Evolutionary conservation across 1,140 invertebrate species (phyloP), one percentile per base, ranked within the genome.

Genomic region (Thaumatotibia leucotreta): DNA sequence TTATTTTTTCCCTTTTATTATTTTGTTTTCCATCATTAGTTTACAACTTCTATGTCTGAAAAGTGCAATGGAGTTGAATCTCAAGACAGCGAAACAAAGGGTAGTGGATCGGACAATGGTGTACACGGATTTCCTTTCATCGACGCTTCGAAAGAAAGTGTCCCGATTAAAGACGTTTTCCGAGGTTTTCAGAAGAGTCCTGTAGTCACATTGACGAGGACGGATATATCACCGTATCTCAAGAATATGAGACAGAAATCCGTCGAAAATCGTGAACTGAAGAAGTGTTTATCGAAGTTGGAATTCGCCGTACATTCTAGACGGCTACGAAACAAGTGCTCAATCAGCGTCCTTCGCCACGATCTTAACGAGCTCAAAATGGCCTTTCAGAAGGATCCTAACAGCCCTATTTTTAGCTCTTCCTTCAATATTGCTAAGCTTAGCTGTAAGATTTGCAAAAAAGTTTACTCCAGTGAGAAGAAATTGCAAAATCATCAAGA

Each of bases 371-470:
- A 72, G 52, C 65, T 84, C 8, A 78, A 75, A 75, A 14, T 61
- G 64, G 10, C 29, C 73, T n/a, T 20, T 62, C 2, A 73, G 54
- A 5, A 73, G 54, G 61, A 64, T 0, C 50, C 24, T 49, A 2
- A 49, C 11, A 27, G 61, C 63, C 50, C 50, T 4, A 68, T 66
- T 8, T 75, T 69, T 10, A 65, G 50, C 14, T 23, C 58, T 14
- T 64, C 70, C 5, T 45, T 63, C 33, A 68, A 23, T 1, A 75
- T 75, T 65, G 52, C 73, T 4, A 71, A 58, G n/a, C 24, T 79
- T 1, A 82, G 74, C 61, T 87, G 83, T 76, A 83, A 81, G 52
- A 84, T 84, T 22, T 86, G 84, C 54, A 66, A 79, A 17, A 88
- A 88, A 66, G 24, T 63, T 0, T 87, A 87, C 54, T 63, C 63